phyloP scores from a whole-genome alignment of 2,797 vertebrate genomes.

The Delichon dasypus region DNA sequence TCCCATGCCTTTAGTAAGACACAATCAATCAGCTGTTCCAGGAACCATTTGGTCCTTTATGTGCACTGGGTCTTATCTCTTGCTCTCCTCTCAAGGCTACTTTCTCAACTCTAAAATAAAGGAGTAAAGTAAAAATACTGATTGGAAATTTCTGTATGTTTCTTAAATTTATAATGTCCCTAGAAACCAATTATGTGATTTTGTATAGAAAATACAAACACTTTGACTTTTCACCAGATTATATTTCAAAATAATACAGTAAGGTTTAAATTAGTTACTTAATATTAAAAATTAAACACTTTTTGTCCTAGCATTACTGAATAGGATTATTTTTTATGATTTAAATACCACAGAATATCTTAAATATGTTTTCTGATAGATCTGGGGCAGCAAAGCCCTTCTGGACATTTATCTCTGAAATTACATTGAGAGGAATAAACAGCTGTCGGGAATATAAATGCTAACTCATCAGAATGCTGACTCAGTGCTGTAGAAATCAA shows the following conservation, averaged over 20 bases:
- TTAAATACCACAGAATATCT: slow-evolving; percentile 72
- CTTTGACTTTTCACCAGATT: neutral
- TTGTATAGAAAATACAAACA: neutral
- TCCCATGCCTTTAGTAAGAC: neutral
- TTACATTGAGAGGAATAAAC: slow-evolving; percentile 79
- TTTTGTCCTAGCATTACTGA: slow-evolving; percentile 43
- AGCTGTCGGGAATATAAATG: slow-evolving; percentile 78
- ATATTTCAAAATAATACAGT: neutral
- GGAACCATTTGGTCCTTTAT: neutral
- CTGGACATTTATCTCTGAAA: slow-evolving; percentile 80
- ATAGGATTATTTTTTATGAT: slow-evolving; percentile 23
- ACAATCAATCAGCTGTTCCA: neutral
- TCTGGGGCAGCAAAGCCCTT: slow-evolving; percentile 79
- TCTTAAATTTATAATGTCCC: neutral
- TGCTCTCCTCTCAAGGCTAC: neutral
- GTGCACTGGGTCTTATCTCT: neutral
- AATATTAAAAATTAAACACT: slow-evolving; percentile 6
- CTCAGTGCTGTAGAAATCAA: slow-evolving; percentile 69
- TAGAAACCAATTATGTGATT: neutral
- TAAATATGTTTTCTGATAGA: slow-evolving; percentile 83
- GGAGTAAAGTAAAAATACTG: neutral
- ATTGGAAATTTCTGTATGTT: neutral
- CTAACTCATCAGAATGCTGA: slow-evolving; percentile 75
- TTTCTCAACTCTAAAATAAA: neutral
- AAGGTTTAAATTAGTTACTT: neutral